Evolutionary conservation across 2,113 vertebrate species (phyloP).

Genomic region (Phylloscopus trochiloides): DNA sequence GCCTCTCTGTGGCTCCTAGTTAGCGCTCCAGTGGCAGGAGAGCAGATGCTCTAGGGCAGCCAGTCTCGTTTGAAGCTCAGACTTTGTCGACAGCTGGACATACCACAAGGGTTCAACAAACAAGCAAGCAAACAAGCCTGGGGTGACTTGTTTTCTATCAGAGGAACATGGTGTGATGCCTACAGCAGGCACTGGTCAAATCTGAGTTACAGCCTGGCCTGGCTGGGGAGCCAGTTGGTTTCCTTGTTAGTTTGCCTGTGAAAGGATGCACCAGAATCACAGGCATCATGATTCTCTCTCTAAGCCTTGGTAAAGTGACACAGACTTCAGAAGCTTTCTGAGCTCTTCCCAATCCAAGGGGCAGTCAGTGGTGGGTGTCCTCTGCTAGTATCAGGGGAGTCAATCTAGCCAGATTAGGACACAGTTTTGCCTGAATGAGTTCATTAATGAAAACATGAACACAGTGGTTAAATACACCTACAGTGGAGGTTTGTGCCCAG

Average conservation of each 20-base stretch:
- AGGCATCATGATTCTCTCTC: neutral
- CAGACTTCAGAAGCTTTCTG: neutral
- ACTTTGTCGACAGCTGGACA: neutral
- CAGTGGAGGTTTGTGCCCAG: neutral
- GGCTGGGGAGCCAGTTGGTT: neutral
- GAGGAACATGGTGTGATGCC: neutral
- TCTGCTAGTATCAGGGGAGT: neutral
- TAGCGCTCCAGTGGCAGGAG: neutral
- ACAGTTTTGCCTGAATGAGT: neutral
- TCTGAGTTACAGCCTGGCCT: neutral
- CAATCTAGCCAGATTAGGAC: neutral
- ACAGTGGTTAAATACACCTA: neutral
- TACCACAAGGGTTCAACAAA: neutral
- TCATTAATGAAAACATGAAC: neutral
- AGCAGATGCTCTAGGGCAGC: slow-evolving; percentile 14
- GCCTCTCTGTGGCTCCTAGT: neutral
- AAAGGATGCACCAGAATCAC: neutral
- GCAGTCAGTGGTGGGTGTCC: neutral
- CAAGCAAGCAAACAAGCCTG: slow-evolving; percentile 21
- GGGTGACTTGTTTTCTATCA: slow-evolving; percentile 19
- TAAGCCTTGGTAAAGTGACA: neutral
- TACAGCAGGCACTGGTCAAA: neutral
- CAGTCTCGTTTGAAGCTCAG: neutral
- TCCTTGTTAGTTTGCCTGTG: neutral
- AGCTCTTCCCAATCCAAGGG: neutral